Evolutionary conservation across 1,140 invertebrate genomes (phyloP), one percentile per base, ranked within the genome.

Genomic region (Pentalonia nigronervosa): DNA sequence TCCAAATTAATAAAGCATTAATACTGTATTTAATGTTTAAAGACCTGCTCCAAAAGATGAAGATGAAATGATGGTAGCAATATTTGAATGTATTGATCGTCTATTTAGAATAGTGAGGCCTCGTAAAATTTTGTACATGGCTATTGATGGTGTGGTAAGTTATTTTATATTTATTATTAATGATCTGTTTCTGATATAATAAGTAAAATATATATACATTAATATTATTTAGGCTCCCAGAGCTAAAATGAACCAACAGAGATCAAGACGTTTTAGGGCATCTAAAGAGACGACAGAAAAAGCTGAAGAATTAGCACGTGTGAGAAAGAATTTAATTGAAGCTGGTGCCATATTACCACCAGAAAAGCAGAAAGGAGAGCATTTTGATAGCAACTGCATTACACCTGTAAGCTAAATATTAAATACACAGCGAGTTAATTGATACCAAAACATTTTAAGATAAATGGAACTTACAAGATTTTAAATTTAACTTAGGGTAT

Each of bases 171-270:
- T 93, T 94, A 48, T 48, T 87, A 88, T 53, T 48, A 56, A 91
- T 92, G 88, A 53, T 84, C 48, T 87, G 56, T 87, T 88, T 48
- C 11, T 53, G 3, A 34, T 50, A 50, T 3, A 89, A 56, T 53
- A 9, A 56, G 23, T 56, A 36, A 25, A 56, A 30, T 53, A 14
- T 30, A 30, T 23, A 53, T 53, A 0, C 6, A 23, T 53, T 53
- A 45, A 20, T 67, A 67, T 94, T 94, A 94, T 95, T 90, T 94
- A 98, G 97, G 99, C 99, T 41, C 99, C 99, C 9, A 96, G 99
- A 95, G 99, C 99, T 25, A 99, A 99, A 96, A 99, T 99, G 99
- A 99, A 99, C 96, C 99, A 99, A 95, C 99, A 99, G 95, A 96
- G 99, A 94, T 99, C 99, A 34, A 96, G 99, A 94, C 96, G 99